Conservation (phyloP, 2,797 vertebrate genomes). For the Ibycter americanus region DNA sequence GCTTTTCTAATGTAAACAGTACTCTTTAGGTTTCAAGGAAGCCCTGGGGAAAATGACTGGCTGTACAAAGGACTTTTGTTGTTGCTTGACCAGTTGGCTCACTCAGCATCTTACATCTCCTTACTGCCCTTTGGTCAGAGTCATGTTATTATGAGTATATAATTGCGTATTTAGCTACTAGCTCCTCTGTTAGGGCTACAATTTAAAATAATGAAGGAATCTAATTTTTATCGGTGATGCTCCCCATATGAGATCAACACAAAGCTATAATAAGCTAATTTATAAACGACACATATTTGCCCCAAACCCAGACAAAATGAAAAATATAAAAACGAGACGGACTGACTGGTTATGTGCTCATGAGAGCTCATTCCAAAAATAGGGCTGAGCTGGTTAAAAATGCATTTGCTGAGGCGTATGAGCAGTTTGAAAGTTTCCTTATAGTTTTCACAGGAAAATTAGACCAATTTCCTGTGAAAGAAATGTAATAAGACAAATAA, state of each 20-base stretch:
- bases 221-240: neutral
- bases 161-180: constrained; percentile 34
- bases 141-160: constrained; percentile 34
- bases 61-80: neutral
- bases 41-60: neutral
- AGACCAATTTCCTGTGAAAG: neutral
- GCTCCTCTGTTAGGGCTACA: constrained; percentile 21
- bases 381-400: neutral
- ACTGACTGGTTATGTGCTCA: neutral
- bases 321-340: neutral
- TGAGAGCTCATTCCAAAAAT: neutral
- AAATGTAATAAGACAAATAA: too few relatives aligned
- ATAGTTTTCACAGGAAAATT: constrained; percentile 4
- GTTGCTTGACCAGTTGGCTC: constrained; percentile 35
- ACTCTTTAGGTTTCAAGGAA: neutral
- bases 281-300: constrained; percentile 34
- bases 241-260: neutral
- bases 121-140: neutral
- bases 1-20: constrained; percentile 12
- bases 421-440: neutral
- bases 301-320: constrained; percentile 7
- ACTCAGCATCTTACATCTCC: neutral
- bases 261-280: constrained; percentile 32
- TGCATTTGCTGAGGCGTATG: neutral
- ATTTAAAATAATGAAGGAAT: constrained; percentile 52